These are phyloP conservation scores for Sciurus carolinensis DNA, from an alignment of 2,797 vertebrate species.

Conservation along the genomic window DNA sequence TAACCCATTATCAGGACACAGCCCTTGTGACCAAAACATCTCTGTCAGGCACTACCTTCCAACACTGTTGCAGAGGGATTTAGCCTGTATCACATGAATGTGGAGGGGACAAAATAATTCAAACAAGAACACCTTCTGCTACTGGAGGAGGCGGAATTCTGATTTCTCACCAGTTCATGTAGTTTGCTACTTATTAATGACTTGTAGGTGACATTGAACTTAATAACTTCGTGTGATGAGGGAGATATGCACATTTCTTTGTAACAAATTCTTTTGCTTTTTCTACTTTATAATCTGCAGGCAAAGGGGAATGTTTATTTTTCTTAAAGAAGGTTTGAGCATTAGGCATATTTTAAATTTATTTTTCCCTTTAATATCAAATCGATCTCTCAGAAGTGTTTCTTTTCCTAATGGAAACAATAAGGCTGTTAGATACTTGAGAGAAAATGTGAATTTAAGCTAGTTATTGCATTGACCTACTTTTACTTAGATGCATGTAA, in stretches of 20 bases:
- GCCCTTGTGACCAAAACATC: not conserved
- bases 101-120: not conserved
- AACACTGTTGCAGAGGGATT: not conserved
- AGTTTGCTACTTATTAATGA: not conserved
- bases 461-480: slow-evolving; percentile 45
- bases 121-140: not conserved
- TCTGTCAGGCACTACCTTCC: not conserved
- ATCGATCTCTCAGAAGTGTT: slow-evolving; percentile 69
- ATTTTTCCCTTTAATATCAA: slow-evolving; percentile 45
- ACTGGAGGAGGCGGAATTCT: not conserved
- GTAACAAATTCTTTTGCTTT: not conserved
- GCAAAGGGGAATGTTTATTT: slow-evolving; percentile 56
- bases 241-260: not conserved
- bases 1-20: not conserved
- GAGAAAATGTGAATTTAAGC: slow-evolving; percentile 67
- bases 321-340: slow-evolving; percentile 42
- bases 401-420: slow-evolving; percentile 64
- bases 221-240: not conserved
- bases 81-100: not conserved
- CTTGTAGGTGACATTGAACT: not conserved
- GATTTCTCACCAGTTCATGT: not conserved
- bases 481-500: slow-evolving; percentile 53
- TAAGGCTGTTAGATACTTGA: slow-evolving; percentile 55
- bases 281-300: not conserved
- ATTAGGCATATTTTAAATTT: slow-evolving; percentile 60